Base-by-base conservation (phyloP, 2,797 vertebrate species). In the Smutsia gigantea region DNA sequence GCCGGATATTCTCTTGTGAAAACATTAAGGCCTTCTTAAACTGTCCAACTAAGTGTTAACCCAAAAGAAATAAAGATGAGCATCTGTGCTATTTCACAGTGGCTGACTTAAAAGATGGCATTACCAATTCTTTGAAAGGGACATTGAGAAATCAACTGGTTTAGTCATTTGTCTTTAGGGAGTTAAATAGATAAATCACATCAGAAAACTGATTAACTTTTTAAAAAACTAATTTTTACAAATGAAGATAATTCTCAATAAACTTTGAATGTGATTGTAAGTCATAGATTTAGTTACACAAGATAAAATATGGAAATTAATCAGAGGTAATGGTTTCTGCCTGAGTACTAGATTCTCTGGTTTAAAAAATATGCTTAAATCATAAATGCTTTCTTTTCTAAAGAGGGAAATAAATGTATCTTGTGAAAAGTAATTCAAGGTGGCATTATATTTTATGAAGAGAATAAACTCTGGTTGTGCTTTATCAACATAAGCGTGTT, bases 251-350 rank as follows among this genome's bases (percentile, higher is more conserved):
- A 84, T 31, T 63, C 18, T 78, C 29, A 87, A 29, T 53, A 89
- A 87, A 71, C 11, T 57, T 66, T 64, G 7, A 51, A 69, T 31
- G 18, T 78, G 34, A 83, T 34, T 78, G 1, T 7, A 69, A 92
- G 11, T 74, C 1, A 37, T 23, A 21, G 23, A 63, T 66, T 95
- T 72, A 82, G 34, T 78, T 83, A 55, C 1, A 49, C 5, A 29
- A 96, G 64, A 74, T 29, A 69, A 55, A 94, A 66, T 84, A 51
- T 12, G 6, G 17, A 94, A 37, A 90, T 95, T 59, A 51, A 93
- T 71, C 55, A 78, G 34, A 51, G 17, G 74, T 66, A 90, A 72
- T 39, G 10, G 17, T 42, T 92, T 92, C 55, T 66, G 18, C 15
- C 5, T 57, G 51, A 88, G 34, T 91, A 85, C 55, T 29, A 85